Conservation (phyloP, 2,888 invertebrate species). For the Panorpa germanica region DNA sequence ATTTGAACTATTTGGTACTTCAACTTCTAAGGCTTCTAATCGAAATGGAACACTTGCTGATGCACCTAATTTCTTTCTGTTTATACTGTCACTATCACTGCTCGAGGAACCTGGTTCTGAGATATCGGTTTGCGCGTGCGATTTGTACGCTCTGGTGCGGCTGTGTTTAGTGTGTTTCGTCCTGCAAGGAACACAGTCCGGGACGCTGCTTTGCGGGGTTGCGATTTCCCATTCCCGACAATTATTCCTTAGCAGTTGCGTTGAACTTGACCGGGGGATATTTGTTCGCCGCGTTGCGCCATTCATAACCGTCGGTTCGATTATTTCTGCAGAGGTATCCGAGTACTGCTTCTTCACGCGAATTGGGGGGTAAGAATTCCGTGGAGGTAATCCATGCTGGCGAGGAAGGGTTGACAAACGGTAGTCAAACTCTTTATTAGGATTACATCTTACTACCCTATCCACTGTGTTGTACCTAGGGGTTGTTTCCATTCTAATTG, state of each 20-base stretch:
- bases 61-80: conserved; percentile 30
- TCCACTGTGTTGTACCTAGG: conserved; percentile 9
- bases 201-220: no score
- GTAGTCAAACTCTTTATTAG: conserved; percentile 22
- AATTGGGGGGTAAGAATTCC: conserved; percentile 41
- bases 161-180: conserved; percentile 11
- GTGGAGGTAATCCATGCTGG: conserved; percentile 32
- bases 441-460: conserved; percentile 6
- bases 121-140: no score
- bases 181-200: no score
- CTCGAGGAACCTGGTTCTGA: conserved; percentile 30
- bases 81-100: no score
- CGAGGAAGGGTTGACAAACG: conserved; percentile 23
- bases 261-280: conserved; percentile 42
- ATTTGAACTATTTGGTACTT: conserved; percentile 21
- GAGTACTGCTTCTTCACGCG: conserved; percentile 30
- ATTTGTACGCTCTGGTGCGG: conserved; percentile 22
- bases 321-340: conserved; percentile 2
- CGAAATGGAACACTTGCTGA: conserved; percentile 47
- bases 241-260: conserved; percentile 29
- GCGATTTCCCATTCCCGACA: conserved; percentile 3
- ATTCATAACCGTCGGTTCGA: conserved; percentile 17
- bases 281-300: conserved; percentile 30
- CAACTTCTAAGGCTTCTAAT: conserved; percentile 27
- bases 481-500: conserved; percentile 5